These are phyloP conservation scores for Notechis scutatus DNA, from an alignment of 2,113 vertebrate species.

Conservation along the genomic window DNA sequence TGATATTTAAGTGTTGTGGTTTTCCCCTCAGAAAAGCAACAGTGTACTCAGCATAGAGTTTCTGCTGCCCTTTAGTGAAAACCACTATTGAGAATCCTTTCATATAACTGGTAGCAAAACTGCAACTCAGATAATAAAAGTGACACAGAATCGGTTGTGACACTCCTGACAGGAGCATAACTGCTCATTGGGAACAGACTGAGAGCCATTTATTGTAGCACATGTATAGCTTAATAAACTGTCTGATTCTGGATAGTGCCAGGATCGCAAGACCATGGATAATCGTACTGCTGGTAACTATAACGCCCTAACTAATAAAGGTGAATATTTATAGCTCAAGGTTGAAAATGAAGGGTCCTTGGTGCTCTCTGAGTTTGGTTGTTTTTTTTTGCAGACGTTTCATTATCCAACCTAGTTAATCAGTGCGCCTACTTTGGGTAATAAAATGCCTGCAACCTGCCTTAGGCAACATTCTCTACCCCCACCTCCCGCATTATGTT, in stretches of 20 bases:
- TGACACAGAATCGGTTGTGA: background rate
- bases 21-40: background rate
- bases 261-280: background rate
- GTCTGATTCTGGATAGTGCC: background rate
- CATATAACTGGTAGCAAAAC: background rate
- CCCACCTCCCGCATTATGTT: too few species aligned
- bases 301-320: background rate
- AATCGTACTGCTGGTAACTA: background rate
- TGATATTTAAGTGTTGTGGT: constrained; percentile 52
- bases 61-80: background rate
- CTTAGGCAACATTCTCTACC: too few species aligned
- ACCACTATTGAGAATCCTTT: background rate
- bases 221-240: background rate
- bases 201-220: background rate
- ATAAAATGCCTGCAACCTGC: background rate
- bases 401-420: background rate
- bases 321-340: background rate
- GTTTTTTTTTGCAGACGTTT: background rate
- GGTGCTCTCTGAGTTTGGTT: background rate
- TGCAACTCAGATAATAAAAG: background rate
- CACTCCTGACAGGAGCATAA: background rate
- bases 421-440: background rate
- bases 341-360: background rate
- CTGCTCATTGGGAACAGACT: background rate
- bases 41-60: background rate